A percentile compares a stretch with the other conserved stretches of the same genome.
These are phyloP conservation scores for Passerculus sandwichensis DNA, from an alignment of 2,797 vertebrate genomes.

Conservation along the genomic window DNA sequence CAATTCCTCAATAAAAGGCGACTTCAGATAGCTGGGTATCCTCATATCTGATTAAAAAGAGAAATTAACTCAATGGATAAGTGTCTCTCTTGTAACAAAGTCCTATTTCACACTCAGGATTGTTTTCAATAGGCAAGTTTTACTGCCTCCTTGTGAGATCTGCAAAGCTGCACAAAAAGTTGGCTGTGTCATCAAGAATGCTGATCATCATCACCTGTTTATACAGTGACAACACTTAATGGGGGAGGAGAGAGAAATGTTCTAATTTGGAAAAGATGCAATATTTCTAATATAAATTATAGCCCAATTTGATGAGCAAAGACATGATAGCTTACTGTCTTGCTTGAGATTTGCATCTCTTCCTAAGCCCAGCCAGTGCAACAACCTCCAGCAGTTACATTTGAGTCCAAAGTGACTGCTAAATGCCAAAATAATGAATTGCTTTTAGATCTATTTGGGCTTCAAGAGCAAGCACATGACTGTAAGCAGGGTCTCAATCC, in stretches of 20 bases:
- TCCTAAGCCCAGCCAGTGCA: neutral
- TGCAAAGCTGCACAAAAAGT: neutral
- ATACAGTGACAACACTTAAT: neutral
- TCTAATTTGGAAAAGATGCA: neutral
- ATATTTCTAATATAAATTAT: neutral
- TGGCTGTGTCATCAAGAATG: slow-evolving; percentile 10
- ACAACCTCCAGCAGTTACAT: neutral
- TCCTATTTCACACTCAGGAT: neutral
- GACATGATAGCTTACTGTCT: neutral
- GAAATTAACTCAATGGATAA: slow-evolving; percentile 8
- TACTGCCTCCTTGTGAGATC: neutral
- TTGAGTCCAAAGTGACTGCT: neutral
- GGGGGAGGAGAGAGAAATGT: neutral
- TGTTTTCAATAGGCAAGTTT: slow-evolving; percentile 20
- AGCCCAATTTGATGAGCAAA: neutral
- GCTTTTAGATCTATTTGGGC: neutral
- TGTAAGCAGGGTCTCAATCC: accelerated
- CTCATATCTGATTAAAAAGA: neutral
- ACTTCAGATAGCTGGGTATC: slow-evolving; percentile 9
- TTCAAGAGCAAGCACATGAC: neutral
- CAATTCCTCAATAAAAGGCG: slow-evolving; percentile 24
- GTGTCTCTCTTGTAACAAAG: neutral
- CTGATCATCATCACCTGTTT: neutral
- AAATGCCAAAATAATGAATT: neutral
- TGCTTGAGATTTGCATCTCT: neutral